Base-by-base conservation (phyloP, 1,140 invertebrate species). In the Drosophila kikkawai region DNA sequence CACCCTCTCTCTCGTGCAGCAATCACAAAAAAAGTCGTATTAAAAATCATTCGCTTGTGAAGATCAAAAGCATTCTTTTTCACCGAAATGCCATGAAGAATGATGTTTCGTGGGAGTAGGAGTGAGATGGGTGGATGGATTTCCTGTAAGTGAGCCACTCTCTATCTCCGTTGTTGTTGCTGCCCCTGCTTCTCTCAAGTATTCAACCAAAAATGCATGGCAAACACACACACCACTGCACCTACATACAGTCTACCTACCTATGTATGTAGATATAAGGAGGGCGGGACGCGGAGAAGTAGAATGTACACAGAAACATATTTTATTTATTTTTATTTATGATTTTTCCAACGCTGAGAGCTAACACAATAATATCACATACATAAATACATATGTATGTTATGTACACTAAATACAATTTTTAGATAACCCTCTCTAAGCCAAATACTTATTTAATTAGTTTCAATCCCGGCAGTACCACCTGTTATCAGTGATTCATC, bases 41-140 rank as follows among this genome's bases (percentile, higher is more conserved):
- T 91, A 91, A 91, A 91, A 91, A 91, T 91, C 90, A 91, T 91
- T 91, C 90, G 82, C 84, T 91, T 91, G 90, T 91, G 82, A 91
- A 91, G 90, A 91, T 91, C 90, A 91, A 91, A 91, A 91, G 90
- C 91, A 91, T 91, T 91, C 84, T 90, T 90, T 85, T 91, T 85
- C 79, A 91, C 82, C 82, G 75, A 90, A 90, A 90, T 90, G 81
- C 86, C 86, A 88, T 68, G 75, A 84, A 88, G 78, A 81, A 88
- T 90, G 80, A 90, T 81, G 84, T 65, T 55, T 70, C 61, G 60
- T 32, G 37, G 41, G 51, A 61, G 37, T 53, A 32, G 37, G 29
- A 34, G 55, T 48, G 56, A 58, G 13, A 42, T 19, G 50, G 47
- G 37, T 19, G 51, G 19, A 22, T 7, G 71, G 51, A 57, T 75